Conservation (phyloP, 2,113 vertebrate genomes). For the Xenopus laevis region DNA sequence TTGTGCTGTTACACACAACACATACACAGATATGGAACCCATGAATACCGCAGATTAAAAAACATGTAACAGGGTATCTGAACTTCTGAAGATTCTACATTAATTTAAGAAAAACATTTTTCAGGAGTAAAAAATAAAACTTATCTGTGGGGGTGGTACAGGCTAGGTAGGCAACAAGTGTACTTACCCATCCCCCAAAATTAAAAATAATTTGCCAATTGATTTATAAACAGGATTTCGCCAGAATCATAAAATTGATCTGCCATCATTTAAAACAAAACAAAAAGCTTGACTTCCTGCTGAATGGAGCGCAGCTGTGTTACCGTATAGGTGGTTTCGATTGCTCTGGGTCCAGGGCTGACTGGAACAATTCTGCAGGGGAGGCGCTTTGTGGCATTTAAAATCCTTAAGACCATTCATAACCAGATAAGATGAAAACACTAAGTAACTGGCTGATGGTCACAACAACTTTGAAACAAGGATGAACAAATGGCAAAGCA, state of each 20-base stretch:
- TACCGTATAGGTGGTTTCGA: too few species aligned
- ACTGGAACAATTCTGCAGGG: conserved; percentile 6
- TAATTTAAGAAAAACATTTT: too few species aligned
- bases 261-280: not conserved
- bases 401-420: not conserved
- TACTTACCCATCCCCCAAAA: too few species aligned
- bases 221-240: too few species aligned
- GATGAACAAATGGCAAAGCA: not conserved
- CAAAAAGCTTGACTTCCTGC: not conserved
- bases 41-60: not conserved
- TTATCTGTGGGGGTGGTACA: not conserved
- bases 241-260: too few species aligned
- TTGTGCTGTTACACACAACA: not conserved
- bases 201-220: too few species aligned
- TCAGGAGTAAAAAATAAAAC: not conserved
- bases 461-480: not conserved
- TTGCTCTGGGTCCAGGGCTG: too few species aligned
- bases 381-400: not conserved
- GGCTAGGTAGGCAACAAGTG: too few species aligned
- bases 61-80: not conserved
- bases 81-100: not conserved
- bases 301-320: too few species aligned
- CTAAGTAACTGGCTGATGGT: not conserved
- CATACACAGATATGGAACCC: not conserved
- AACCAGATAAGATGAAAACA: conserved; percentile 16